These are phyloP conservation scores for Myrmophylax atrothorax DNA, from an alignment of 2,113 vertebrate species.

Conservation along the genomic window DNA sequence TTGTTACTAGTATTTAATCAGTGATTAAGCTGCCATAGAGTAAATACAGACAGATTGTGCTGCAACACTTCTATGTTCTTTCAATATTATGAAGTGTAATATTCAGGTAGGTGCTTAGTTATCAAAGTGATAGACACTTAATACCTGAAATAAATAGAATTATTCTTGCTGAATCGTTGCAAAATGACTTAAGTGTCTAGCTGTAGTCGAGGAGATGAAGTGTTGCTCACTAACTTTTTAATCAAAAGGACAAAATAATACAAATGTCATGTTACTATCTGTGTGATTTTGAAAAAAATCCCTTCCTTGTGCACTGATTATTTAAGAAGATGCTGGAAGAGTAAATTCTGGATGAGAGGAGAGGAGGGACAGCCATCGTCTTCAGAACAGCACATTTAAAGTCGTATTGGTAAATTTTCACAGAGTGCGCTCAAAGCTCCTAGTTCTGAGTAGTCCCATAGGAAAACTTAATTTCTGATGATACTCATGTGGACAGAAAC, in stretches of 20 bases:
- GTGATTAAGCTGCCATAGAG: constrained; percentile 32
- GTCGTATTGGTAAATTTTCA: not conserved
- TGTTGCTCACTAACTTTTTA: not conserved
- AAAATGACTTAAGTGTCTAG: not conserved
- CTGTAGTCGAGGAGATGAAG: not conserved
- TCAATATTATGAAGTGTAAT: constrained; percentile 53
- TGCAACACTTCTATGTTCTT: constrained; percentile 28
- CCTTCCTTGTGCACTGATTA: not conserved
- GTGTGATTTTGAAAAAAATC: not conserved
- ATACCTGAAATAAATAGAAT: constrained; percentile 57
- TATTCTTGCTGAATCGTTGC: not conserved
- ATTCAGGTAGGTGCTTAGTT: constrained; percentile 50
- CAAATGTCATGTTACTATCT: not conserved
- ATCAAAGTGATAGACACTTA: constrained; percentile 66
- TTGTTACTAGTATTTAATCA: constrained; percentile 36
- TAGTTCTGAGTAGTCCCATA: not conserved
- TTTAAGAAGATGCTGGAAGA: not conserved
- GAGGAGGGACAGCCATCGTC: not conserved
- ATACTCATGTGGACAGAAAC: not conserved
- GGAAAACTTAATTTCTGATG: not conserved
- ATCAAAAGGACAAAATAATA: not conserved
- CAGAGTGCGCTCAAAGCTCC: not conserved
- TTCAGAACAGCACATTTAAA: not conserved
- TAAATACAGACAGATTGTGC: constrained; percentile 49
- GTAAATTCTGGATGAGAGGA: not conserved